Evolutionary conservation across 1,140 invertebrate species (phyloP).

Genomic region (Eubasilissa regina): DNA sequence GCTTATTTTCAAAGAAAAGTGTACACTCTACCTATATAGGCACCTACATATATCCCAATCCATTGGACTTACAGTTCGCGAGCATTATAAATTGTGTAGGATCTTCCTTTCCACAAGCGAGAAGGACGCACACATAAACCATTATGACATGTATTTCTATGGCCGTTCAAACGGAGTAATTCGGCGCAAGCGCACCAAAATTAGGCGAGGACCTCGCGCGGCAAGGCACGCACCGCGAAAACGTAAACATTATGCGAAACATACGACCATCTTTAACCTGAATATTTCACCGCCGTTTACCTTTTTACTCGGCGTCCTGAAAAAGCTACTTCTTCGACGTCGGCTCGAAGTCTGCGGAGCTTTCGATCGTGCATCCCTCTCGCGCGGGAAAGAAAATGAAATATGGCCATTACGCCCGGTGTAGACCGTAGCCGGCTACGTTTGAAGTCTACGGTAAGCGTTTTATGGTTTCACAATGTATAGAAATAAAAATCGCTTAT

Average conservation of each 20-base stretch:
- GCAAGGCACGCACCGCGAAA: neutral
- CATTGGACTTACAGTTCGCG: conserved; percentile 45
- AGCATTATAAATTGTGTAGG: conserved; percentile 47
- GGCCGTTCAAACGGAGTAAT: neutral
- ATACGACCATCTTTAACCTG: too few species aligned
- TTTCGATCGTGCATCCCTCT: conserved; percentile 2
- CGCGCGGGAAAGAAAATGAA: conserved; percentile 33
- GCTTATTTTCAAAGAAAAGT: too few species aligned
- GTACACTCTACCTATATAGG: neutral
- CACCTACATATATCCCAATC: conserved; percentile 22
- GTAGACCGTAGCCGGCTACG: conserved; percentile 1
- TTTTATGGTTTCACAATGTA: conserved; percentile 33
- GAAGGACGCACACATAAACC: conserved; percentile 8
- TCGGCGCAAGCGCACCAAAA: conserved; percentile 24
- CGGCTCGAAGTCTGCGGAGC: neutral
- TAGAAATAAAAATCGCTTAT: neutral
- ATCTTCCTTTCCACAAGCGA: conserved; percentile 40
- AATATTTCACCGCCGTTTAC: too few species aligned
- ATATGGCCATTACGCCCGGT: neutral
- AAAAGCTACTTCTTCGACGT: neutral
- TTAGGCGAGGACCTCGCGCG: neutral
- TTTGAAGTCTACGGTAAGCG: neutral
- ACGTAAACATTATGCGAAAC: neutral
- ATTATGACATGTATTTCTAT: conserved; percentile 23
- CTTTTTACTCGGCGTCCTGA: neutral